Percentiles rank a stretch among this genome's conserved stretches.
Evolutionary conservation across 2,888 invertebrate species (phyloP).

Genomic region (Apodemia duryi): DNA sequence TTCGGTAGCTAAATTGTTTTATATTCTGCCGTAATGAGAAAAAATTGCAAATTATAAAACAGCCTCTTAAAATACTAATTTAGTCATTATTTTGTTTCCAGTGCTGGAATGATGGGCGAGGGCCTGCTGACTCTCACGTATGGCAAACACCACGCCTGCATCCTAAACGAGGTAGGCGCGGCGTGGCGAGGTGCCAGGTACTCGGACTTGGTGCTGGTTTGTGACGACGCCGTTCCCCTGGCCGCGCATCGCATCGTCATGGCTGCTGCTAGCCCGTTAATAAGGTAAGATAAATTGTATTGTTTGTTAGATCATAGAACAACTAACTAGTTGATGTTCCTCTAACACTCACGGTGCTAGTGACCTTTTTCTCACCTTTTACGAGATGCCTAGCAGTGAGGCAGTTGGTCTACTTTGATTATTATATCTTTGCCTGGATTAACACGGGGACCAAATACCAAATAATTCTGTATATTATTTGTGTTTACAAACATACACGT

Average conservation of each 20-base stretch:
- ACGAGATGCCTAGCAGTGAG: too few relatives aligned
- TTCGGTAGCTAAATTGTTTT: too few relatives aligned
- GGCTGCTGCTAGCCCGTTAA: conserved; percentile 92
- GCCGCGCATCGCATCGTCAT: conserved; percentile 91
- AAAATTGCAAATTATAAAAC: too few relatives aligned
- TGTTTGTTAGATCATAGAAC: too few relatives aligned
- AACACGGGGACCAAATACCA: not conserved
- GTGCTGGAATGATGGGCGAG: conserved; percentile 82
- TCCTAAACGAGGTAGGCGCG: conserved; percentile 93
- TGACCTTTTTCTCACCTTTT: too few relatives aligned
- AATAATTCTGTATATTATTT: not conserved
- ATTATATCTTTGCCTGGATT: too few relatives aligned
- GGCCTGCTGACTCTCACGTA: conserved; percentile 94
- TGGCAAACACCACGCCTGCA: conserved; percentile 95
- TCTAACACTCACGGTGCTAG: too few relatives aligned
- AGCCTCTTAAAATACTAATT: not conserved
- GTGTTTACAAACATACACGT: not conserved
- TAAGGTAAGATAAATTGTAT: conserved; percentile 75
- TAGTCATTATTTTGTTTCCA: conserved; percentile 41
- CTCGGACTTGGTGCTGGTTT: conserved; percentile 91
- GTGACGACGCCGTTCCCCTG: conserved; percentile 89
- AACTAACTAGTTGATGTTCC: too few relatives aligned
- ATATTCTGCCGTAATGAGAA: too few relatives aligned
- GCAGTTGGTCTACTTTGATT: too few relatives aligned
- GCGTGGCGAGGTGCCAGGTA: conserved; percentile 93